These are phyloP conservation scores for Rynchops niger DNA, from an alignment of 2,113 vertebrate genomes.

Conservation along the genomic window DNA sequence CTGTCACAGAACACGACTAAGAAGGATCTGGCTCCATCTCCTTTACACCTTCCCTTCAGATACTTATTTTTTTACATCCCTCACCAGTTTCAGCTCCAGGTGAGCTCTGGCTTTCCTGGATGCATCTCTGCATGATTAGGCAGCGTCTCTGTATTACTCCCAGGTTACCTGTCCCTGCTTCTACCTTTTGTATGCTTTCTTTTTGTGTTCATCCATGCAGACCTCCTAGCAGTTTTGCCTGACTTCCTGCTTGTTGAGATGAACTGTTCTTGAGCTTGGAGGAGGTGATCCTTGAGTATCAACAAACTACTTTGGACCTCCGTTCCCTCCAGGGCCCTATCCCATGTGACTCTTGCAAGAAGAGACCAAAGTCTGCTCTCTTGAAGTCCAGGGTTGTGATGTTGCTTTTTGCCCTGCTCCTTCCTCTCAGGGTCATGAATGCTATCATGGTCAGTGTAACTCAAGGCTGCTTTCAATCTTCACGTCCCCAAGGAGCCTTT, in stretches of 20 bases:
- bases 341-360: background rate
- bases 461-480: background rate
- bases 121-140: background rate
- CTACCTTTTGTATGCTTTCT: background rate
- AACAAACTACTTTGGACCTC: background rate
- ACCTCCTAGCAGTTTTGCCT: background rate
- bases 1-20: background rate
- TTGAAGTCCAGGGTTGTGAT: background rate
- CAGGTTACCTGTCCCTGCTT: background rate
- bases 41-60: background rate
- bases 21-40: background rate
- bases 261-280: background rate
- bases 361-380: background rate
- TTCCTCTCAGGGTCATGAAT: background rate
- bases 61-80: background rate
- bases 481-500: background rate
- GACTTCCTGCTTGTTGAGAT: background rate
- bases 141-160: background rate
- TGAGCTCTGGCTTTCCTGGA: background rate
- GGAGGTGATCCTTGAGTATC: background rate
- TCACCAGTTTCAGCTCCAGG: background rate
- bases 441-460: background rate
- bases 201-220: background rate
- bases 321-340: background rate
- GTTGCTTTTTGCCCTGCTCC: background rate